Evolutionary conservation across 2,113 vertebrate species (phyloP).

Genomic region (Platysternon megacephalum): DNA sequence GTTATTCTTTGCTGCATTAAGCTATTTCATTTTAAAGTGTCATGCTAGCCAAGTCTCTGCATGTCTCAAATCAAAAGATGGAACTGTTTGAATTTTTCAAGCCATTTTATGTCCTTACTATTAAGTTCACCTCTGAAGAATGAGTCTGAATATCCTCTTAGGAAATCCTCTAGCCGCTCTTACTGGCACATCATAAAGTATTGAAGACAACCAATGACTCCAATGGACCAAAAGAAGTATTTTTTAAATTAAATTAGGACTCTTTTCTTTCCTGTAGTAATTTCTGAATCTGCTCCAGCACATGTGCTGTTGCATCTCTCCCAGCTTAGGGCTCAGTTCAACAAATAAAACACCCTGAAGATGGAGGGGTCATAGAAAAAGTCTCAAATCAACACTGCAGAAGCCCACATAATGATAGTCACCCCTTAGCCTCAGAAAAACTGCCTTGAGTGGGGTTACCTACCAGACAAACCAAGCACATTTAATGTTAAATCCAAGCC

Average conservation of each 20-base stretch:
- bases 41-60: not conserved
- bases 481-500: not conserved
- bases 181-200: slow-evolving; percentile 48
- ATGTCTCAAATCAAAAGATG: slow-evolving; percentile 7
- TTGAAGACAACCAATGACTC: slow-evolving; percentile 10
- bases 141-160: slow-evolving; percentile 25
- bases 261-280: slow-evolving; percentile 24
- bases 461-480: not conserved
- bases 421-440: not conserved
- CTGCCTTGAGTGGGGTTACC: fast-evolving
- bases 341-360: not conserved
- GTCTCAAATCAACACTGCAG: not conserved
- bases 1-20: not conserved
- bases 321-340: not conserved
- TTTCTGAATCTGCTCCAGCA: slow-evolving; percentile 22
- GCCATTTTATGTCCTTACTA: not conserved
- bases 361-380: not conserved
- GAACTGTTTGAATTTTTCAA: slow-evolving; percentile 18
- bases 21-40: not conserved
- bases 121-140: slow-evolving; percentile 37
- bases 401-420: not conserved
- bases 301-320: not conserved
- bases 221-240: slow-evolving; percentile 56
- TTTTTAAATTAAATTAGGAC: slow-evolving; percentile 55
- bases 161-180: slow-evolving; percentile 22